phyloP scores from a whole-genome alignment of 2,888 invertebrate species.

The Byasa hedistus region DNA sequence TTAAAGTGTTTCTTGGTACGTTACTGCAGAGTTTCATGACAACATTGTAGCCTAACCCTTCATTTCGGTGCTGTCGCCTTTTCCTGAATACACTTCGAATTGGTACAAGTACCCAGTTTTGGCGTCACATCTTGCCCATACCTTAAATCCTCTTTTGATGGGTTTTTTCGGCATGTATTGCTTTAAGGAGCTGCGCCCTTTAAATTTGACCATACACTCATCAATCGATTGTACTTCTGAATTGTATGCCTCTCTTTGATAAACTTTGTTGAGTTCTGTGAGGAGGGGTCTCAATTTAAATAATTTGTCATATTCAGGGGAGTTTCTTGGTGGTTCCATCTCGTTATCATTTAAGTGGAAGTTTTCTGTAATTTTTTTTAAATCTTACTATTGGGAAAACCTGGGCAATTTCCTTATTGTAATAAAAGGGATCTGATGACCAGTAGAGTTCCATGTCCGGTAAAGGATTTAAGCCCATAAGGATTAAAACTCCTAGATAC shows the following conservation, averaged over 20 bases:
- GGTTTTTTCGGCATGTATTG: constrained; percentile 32
- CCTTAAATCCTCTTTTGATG: constrained; percentile 9
- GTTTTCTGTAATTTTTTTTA: constrained; percentile 35
- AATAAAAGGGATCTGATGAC: constrained; percentile 42
- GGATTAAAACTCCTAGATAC: constrained; percentile 42
- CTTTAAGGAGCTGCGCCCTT: too few species aligned
- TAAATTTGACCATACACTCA: too few species aligned
- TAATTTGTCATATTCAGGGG: constrained; percentile 30
- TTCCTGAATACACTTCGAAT: constrained; percentile 39
- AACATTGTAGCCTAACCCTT: constrained; percentile 37
- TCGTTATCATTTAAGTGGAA: constrained; percentile 33
- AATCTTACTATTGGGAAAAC: constrained; percentile 41
- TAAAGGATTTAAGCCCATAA: constrained; percentile 45
- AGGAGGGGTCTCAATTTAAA: constrained; percentile 32
- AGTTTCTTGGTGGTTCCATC: constrained; percentile 25
- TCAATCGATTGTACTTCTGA: constrained; percentile 30
- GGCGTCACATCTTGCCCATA: constrained; percentile 32
- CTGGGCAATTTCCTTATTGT: constrained; percentile 39
- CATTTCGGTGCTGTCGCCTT: constrained; percentile 36
- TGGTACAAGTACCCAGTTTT: constrained; percentile 37
- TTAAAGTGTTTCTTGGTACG: constrained; percentile 36
- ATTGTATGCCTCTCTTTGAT: constrained; percentile 26
- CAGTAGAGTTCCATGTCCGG: constrained; percentile 42
- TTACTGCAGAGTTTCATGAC: constrained; percentile 34
- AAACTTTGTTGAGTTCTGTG: constrained; percentile 28